These are phyloP conservation scores for Epizoanthus illoricatus DNA, from an alignment of 92 coral and sea anemone species.

Conservation along the genomic window DNA sequence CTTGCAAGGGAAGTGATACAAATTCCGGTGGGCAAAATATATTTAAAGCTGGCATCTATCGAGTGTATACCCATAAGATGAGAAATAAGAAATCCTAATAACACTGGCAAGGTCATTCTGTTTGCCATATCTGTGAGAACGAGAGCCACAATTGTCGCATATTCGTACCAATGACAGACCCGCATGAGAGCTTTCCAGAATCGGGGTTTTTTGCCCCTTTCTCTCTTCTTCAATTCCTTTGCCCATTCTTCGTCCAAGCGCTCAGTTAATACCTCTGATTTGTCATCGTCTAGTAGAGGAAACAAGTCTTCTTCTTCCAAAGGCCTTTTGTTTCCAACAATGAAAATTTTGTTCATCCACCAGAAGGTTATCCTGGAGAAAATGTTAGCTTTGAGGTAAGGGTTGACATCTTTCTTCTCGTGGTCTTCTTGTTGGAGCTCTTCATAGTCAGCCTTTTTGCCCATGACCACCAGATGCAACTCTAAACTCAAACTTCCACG, in stretches of 20 bases:
- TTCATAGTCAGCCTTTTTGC: conserved; percentile 58
- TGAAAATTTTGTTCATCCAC: conserved; percentile 91
- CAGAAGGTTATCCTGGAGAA: conserved; percentile 75
- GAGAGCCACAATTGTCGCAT: conserved; percentile 62
- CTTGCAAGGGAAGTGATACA: conserved; percentile 83
- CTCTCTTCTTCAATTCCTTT: conserved; percentile 68
- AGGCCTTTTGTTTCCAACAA: conserved; percentile 78
- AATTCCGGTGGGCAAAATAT: conserved; percentile 78
- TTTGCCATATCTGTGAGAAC: conserved; percentile 90
- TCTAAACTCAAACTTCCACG: neutral
- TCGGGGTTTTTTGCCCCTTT: conserved; percentile 69
- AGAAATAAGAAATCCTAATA: conserved; percentile 80
- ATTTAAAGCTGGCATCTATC: conserved; percentile 71
- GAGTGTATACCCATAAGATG: conserved; percentile 79
- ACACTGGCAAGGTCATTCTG: conserved; percentile 83
- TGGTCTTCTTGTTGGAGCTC: conserved; percentile 66
- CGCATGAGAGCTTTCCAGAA: conserved; percentile 93
- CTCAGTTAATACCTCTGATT: conserved; percentile 75
- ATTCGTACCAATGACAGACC: conserved; percentile 77
- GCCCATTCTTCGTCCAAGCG: conserved; percentile 73
- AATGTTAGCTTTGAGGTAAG: conserved; percentile 73
- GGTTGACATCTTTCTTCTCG: conserved; percentile 66
- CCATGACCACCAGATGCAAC: conserved; percentile 52
- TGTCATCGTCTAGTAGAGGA: conserved; percentile 81
- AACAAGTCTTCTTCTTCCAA: conserved; percentile 79